Conservation (phyloP, 2,888 invertebrate species). For the Macaria notata region DNA sequence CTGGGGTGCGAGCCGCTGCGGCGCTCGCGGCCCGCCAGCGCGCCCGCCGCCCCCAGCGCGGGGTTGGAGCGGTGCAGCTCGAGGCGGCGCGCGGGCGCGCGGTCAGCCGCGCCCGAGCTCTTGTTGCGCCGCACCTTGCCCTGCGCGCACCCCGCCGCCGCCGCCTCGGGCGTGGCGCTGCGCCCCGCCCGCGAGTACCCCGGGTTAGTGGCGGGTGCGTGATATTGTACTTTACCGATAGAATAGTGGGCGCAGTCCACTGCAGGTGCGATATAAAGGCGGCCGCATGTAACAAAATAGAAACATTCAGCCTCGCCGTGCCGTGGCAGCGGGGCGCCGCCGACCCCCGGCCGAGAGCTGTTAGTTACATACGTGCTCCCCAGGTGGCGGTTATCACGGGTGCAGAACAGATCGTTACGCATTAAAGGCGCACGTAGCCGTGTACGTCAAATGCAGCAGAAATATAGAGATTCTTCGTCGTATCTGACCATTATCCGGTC, state of each 20-base stretch:
- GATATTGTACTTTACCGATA: slow-evolving; percentile 87
- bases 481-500: slow-evolving; percentile 34
- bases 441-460: slow-evolving; percentile 21
- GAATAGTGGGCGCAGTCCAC: slow-evolving; percentile 85
- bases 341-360: slow-evolving; percentile 21
- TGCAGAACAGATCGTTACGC: slow-evolving; percentile 19
- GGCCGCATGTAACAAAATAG: slow-evolving; percentile 83
- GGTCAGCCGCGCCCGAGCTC: slow-evolving; percentile 66
- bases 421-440: background rate
- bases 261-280: slow-evolving; percentile 83
- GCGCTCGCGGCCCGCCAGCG: slow-evolving; percentile 50
- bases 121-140: slow-evolving; percentile 76
- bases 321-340: slow-evolving; percentile 26
- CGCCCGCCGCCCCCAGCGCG: slow-evolving; percentile 64
- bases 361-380: slow-evolving; percentile 30
- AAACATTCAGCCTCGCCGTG: slow-evolving; percentile 66
- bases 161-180: slow-evolving; percentile 63
- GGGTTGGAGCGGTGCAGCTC: slow-evolving; percentile 77
- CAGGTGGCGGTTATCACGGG: slow-evolving; percentile 32
- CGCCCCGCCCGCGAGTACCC: slow-evolving; percentile 61
- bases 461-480: slow-evolving; percentile 28
- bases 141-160: slow-evolving; percentile 38
- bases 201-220: slow-evolving; percentile 83
- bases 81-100: slow-evolving; percentile 63
- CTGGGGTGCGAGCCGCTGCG: slow-evolving; percentile 68